Evolutionary conservation across 2,888 invertebrate species (phyloP).

Genomic region (Yponomeuta cagnagella): DNA sequence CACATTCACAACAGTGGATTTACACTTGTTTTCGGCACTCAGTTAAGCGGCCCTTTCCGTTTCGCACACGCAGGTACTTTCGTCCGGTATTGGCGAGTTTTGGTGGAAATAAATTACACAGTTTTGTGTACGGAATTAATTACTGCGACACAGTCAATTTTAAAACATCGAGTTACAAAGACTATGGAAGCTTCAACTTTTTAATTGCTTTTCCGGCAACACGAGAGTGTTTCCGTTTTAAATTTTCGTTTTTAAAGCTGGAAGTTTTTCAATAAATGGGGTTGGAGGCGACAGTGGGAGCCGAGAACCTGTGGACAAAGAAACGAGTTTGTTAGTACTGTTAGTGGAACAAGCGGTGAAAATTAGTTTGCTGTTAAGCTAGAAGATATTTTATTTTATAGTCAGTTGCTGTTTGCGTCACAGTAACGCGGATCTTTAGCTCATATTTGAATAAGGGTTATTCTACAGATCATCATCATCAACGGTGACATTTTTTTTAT

Average conservation of each 20-base stretch:
- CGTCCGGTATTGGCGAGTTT: background rate
- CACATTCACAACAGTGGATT: background rate
- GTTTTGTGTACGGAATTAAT: background rate
- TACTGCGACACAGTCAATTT: background rate
- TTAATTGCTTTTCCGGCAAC: background rate
- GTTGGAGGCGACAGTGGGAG: constrained; percentile 31
- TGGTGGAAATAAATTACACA: background rate
- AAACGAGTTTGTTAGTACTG: constrained; percentile 58
- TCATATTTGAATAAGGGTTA: too few species aligned
- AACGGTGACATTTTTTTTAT: too few species aligned
- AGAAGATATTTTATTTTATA: background rate
- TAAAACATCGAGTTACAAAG: background rate
- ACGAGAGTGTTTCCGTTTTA: constrained; percentile 19
- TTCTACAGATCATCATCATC: too few species aligned
- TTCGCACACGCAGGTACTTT: background rate
- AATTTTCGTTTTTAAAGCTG: constrained; percentile 30
- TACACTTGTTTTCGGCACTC: background rate
- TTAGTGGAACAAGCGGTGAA: constrained; percentile 36
- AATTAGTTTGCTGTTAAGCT: constrained; percentile 43
- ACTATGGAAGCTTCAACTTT: background rate
- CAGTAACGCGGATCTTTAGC: too few species aligned
- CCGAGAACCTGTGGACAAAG: constrained; percentile 66
- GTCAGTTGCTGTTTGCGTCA: too few species aligned
- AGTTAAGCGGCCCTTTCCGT: background rate
- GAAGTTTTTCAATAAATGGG: constrained; percentile 34